phyloP scores from a whole-genome alignment of 2,888 invertebrate species.

The Allygus modestus region DNA sequence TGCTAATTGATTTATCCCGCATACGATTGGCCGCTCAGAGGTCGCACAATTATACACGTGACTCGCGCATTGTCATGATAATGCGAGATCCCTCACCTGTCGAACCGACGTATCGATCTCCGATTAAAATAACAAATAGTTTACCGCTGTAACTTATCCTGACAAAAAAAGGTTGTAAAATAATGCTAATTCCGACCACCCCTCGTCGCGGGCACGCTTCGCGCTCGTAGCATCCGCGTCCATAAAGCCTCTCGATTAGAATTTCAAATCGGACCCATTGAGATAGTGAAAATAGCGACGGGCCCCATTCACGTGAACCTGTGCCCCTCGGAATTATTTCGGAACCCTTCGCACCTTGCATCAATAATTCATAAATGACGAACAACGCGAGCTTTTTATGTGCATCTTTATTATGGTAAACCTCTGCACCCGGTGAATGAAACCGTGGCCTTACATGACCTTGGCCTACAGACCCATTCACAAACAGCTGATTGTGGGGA shows the following conservation, averaged over 20 bases:
- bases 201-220: slow-evolving; percentile 58
- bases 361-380: slow-evolving; percentile 65
- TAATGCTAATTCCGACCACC: slow-evolving; percentile 60
- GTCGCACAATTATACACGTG: slow-evolving; percentile 10
- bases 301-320: slow-evolving; percentile 48
- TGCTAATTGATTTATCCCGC: slow-evolving; percentile 56
- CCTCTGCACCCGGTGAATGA: slow-evolving; percentile 12
- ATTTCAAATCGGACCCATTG: slow-evolving; percentile 69
- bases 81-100: slow-evolving; percentile 47
- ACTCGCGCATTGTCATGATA: slow-evolving; percentile 43
- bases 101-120: slow-evolving; percentile 18
- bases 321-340: slow-evolving; percentile 60
- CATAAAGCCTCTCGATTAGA: slow-evolving; percentile 67
- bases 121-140: slow-evolving; percentile 61
- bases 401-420: slow-evolving; percentile 55
- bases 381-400: slow-evolving; percentile 45
- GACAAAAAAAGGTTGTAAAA: slow-evolving; percentile 62
- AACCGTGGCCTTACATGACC: slow-evolving; percentile 10
- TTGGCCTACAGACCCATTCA: slow-evolving; percentile 26
- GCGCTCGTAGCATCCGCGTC: slow-evolving; percentile 30
- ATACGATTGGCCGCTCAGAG: slow-evolving; percentile 35
- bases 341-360: slow-evolving; percentile 52
- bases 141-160: slow-evolving; percentile 54
- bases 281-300: slow-evolving; percentile 60
- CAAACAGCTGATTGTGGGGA: background rate